Evolutionary conservation across 2,797 vertebrate genomes (phyloP), one percentile per base, ranked within the genome.

Genomic region (Podargus strigoides): DNA sequence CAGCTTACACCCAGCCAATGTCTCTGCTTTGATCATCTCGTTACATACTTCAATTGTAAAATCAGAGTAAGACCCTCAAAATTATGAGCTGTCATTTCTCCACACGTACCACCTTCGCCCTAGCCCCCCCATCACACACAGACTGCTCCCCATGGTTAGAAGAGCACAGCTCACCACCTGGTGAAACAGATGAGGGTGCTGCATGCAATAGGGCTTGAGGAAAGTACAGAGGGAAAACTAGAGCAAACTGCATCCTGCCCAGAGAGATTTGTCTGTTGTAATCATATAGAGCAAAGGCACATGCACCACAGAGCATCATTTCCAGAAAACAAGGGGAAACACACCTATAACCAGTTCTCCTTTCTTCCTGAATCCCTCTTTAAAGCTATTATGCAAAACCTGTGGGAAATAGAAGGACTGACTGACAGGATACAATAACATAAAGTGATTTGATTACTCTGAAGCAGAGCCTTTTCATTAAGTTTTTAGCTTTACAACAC

Each of bases 401-500:
- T 80, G 64, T n/a, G 82, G 82, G 74, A 94, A 96, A 84, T 5
- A 74, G 85, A 88, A 32, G 69, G 60, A 64, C 74, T 87, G 89
- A 96, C 84, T 96, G 95, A 95, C 94, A 96, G 95, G 95, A 93
- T 94, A 68, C 93, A 95, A 68, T 91, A 95, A 90, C 39, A 77
- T 34, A 9, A 89, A 84, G 85, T 91, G 91, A 96, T 97, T 95
- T 77, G 87, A 96, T 96, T 96, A 93, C 74, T 79, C 84, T 82
- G 56, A 85, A 87, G 62, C 76, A 96, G 66, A 96, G 82, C 72
- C 77, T 95, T 92, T 94, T 93, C 80, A 95, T 96, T 97, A 95
- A 91, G 70, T 82, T 92, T 87, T 94, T 41, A 94, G 87, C 89
- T 91, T 96, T 90, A 85, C 49, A 85, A 44, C 70, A 90, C 70